Evolutionary conservation across 2,888 invertebrate genomes (phyloP), one percentile per base, ranked within the genome.

Genomic region (Stegana nigrithorax): DNA sequence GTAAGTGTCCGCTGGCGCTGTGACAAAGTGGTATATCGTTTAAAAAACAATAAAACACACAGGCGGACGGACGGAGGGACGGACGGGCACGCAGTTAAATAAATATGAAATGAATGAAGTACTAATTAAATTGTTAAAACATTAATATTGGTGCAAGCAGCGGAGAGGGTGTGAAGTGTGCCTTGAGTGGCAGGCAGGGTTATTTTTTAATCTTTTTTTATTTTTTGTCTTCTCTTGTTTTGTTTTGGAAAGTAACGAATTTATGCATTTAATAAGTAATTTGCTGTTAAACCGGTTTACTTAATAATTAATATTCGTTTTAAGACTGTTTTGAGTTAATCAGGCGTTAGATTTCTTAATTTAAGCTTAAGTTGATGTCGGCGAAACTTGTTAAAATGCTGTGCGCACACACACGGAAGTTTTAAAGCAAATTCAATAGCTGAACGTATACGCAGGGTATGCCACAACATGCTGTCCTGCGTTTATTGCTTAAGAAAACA

Each of bases 21-120:
- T 65, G 66, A 71, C 78, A 79, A 77, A 77, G 80, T 80, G 78
- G 78, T 73, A 71, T 68, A 79, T 72, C 79, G 79, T 79, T 79
- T 79, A 79, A 81, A 79, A 76, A 76, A 75, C 80, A 79, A 79
- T 79, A 79, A 78, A 81, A 62, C 64, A 51, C 62, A 53, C 44
- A 44, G 55, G 51, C 45, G 44, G 21, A 36, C 26, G 27, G 51
- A 51, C 59, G 51, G 26, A n/a, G n/a, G n/a, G n/a, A n/a, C n/a
- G n/a, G n/a, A n/a, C n/a, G n/a, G n/a, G n/a, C 36, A 26, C 14
- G 17, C 39, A 8, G 14, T 39, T 10, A 8, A 39, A 39, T 14
- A 39, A 10, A 39, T 39, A 39, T 39, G 23, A 19, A 51, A 53
- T 62, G 47, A 61, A 69, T 67, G 23, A 57, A 60, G 68, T 67